Evolutionary conservation across 2,797 vertebrate genomes (phyloP).

Genomic region (Salmo trutta): DNA sequence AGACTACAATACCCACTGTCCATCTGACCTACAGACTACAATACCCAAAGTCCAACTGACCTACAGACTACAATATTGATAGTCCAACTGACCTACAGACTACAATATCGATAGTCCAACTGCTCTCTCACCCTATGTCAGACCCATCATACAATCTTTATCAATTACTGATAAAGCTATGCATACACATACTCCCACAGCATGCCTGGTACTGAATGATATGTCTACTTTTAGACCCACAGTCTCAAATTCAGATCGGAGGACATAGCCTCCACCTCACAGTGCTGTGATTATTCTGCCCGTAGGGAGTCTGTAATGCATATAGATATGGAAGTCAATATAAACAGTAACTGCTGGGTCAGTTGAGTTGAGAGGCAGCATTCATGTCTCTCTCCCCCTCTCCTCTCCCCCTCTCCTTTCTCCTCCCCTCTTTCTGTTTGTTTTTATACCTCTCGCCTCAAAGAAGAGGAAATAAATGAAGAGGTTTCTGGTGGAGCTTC

Average conservation of each 20-base stretch:
- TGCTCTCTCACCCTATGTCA: conserved; percentile 21
- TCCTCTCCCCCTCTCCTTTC: background rate
- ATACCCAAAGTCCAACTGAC: conserved; percentile 38
- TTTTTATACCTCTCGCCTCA: conserved; percentile 59
- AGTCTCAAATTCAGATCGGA: background rate
- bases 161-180: conserved; percentile 15
- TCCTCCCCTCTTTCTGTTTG: conserved; percentile 37
- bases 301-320: conserved; percentile 18
- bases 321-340: conserved; percentile 41
- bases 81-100: conserved; percentile 13
- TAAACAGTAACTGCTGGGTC: conserved; percentile 27
- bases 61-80: conserved; percentile 41
- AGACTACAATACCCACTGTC: conserved; percentile 7
- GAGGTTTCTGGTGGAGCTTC: conserved; percentile 50
- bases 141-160: conserved; percentile 22
- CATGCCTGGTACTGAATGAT: background rate
- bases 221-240: conserved; percentile 18
- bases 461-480: conserved; percentile 54
- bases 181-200: conserved; percentile 14
- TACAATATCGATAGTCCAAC: conserved; percentile 32
- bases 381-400: conserved; percentile 14
- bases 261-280: conserved; percentile 4
- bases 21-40: no score
- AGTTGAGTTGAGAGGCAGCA: conserved; percentile 20
- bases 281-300: conserved; percentile 7